Conservation (phyloP, 2,888 invertebrate genomes). For the Panorpa germanica region DNA sequence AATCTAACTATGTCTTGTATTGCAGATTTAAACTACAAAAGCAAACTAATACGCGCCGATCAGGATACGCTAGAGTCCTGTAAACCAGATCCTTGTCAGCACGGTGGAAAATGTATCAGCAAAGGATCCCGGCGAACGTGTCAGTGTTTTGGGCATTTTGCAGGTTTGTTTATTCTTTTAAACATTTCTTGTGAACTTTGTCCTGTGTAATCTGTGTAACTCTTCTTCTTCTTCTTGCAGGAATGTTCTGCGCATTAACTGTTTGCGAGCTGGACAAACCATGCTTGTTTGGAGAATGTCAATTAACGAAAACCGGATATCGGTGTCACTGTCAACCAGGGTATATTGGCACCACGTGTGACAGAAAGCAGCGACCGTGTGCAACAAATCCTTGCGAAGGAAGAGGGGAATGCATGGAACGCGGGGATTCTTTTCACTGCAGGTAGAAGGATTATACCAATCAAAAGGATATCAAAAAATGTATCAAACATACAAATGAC, state of each 20-base stretch:
- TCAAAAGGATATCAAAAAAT: background rate
- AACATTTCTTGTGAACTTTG: conserved; percentile 3
- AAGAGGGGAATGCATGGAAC: conserved; percentile 51
- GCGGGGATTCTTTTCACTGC: conserved; percentile 45
- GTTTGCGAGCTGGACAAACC: conserved; percentile 50
- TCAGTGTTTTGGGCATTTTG: conserved; percentile 50
- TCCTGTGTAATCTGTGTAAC: conserved; percentile 1
- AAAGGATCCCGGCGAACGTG: conserved; percentile 40
- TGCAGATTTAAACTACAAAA: conserved; percentile 41
- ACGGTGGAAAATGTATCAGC: conserved; percentile 45
- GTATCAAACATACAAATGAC: background rate
- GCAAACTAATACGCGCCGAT: conserved; percentile 36
- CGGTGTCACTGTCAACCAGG: conserved; percentile 47
- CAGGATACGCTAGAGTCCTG: conserved; percentile 47
- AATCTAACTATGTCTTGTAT: conserved; percentile 15
- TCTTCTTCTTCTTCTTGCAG: conserved; percentile 22
- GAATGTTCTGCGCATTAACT: conserved; percentile 56
- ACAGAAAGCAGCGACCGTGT: conserved; percentile 48
- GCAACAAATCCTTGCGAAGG: conserved; percentile 54
- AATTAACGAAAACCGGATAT: conserved; percentile 24
- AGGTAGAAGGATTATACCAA: conserved; percentile 19
- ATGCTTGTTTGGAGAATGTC: conserved; percentile 31
- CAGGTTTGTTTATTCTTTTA: conserved; percentile 30
- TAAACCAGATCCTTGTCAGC: conserved; percentile 51
- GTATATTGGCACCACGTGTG: conserved; percentile 47